These are phyloP conservation scores for Enteromius treurensis DNA, from an alignment of 2,797 vertebrate species.

Conservation along the genomic window DNA sequence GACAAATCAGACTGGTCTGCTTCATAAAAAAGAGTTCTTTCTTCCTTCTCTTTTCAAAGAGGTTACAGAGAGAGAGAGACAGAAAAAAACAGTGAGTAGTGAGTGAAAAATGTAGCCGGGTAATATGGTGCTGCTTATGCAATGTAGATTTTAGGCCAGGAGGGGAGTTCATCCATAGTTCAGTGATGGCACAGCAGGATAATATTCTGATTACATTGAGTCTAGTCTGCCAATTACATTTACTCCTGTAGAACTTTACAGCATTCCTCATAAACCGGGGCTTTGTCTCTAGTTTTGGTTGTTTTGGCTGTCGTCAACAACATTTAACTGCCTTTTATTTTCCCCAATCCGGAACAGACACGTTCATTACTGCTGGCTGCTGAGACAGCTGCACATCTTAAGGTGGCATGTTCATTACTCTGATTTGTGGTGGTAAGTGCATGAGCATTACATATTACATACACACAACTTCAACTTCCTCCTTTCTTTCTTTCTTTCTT, in stretches of 20 bases:
- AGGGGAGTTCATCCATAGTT: constrained; percentile 38
- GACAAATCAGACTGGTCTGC: constrained; percentile 61
- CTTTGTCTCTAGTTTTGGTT: constrained; percentile 63
- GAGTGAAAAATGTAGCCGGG: constrained; percentile 2
- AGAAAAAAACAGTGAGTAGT: constrained; percentile 1
- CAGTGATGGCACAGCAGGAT: constrained; percentile 37
- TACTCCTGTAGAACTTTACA: not conserved
- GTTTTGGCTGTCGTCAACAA: constrained; percentile 63
- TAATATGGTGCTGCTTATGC: constrained; percentile 37
- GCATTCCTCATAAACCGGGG: constrained; percentile 30
- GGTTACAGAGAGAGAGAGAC: constrained; percentile 40
- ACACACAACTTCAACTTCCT: not conserved
- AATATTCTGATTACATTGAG: constrained; percentile 19
- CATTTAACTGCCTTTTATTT: constrained; percentile 51
- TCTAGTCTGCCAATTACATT: constrained; percentile 12
- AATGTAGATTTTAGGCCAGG: constrained; percentile 36
- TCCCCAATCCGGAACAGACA: not conserved
- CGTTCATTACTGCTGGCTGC: not conserved
- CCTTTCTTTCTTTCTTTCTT: no score
- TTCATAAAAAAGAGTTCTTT: constrained; percentile 53
- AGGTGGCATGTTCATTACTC: constrained; percentile 72
- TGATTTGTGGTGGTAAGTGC: constrained; percentile 75
- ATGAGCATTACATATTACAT: not conserved
- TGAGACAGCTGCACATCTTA: not conserved
- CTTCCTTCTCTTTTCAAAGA: constrained; percentile 55